Evolutionary conservation across 2,113 vertebrate genomes (phyloP), one percentile per base, ranked within the genome.

Genomic region (Albula glossodonta): DNA sequence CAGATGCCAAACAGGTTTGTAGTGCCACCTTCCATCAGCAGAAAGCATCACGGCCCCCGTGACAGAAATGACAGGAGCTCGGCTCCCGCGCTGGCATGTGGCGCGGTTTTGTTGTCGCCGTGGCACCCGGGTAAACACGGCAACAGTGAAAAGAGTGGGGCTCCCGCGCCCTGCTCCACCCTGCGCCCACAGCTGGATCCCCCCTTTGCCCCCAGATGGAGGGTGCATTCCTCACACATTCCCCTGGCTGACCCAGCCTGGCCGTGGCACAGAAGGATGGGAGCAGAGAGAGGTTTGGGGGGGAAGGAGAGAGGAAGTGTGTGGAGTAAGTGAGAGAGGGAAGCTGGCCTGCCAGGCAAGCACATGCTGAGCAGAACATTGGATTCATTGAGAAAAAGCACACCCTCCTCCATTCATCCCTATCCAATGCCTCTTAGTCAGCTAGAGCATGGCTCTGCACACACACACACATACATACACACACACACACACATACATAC

Each of bases 361-460:
- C 93, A 95, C 94, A 95, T 94, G 93, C 93, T 95, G 94, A 93
- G 94, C 91, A 92, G 92, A 94, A 94, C 93, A 94, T 95, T 93
- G 92, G 93, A 92, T 90, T 94, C 92, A 94, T 94, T 95, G 92
- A 94, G 92, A 93, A 94, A 95, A 84, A 89, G 88, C 92, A 87
- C 87, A 86, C 93, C 88, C 80, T 90, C 79, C 90, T 90, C 88
- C 90, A 93, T 91, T 92, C 91, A 93, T 91, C 89, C 86, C 89
- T 78, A 87, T 86, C 85, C 90, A 85, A 86, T 87, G 78, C 41
- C 80, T 48, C 87, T 85, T 87, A 66, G 87, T 88, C 84, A 83
- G n/a, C 60, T 85, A 84, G 63, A 85, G 87, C 79, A 52, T 66
- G 49, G 78, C 50, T 78, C 88, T 89, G 83, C 19, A 74, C 88